Evolutionary conservation across 2,113 vertebrate genomes (phyloP).

Genomic region (Lepisosteus oculatus): DNA sequence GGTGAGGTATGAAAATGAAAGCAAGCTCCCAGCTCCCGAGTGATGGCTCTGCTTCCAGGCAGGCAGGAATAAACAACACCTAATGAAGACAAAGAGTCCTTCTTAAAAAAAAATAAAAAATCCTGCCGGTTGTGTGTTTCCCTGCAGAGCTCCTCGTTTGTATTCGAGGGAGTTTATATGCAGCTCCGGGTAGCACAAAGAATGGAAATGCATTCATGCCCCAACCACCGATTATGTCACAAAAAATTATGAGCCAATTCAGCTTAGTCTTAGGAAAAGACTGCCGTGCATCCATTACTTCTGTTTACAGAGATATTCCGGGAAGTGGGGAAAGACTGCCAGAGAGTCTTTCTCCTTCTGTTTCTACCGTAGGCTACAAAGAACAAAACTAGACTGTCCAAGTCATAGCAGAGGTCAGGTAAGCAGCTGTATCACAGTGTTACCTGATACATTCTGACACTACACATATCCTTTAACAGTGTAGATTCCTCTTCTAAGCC

Average conservation of each 20-base stretch:
- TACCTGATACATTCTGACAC: too few relatives aligned
- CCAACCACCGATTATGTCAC: neutral
- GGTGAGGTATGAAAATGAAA: too few relatives aligned
- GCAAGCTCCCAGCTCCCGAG: too few relatives aligned
- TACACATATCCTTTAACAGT: too few relatives aligned
- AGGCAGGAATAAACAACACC: neutral
- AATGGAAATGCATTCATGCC: slow-evolving; percentile 1
- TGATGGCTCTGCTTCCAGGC: neutral
- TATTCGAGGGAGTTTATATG: neutral
- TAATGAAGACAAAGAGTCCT: slow-evolving; percentile 2
- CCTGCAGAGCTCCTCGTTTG: neutral
- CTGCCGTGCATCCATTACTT: neutral
- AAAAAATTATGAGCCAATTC: slow-evolving; percentile 1
- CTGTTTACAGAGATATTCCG: neutral
- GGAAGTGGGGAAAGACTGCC: neutral
- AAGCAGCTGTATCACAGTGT: too few relatives aligned
- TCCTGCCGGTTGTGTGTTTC: neutral
- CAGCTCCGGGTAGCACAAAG: neutral
- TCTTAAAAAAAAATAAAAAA: neutral
- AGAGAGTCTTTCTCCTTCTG: too few relatives aligned
- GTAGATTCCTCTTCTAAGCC: too few relatives aligned
- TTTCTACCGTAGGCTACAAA: too few relatives aligned
- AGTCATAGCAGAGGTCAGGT: too few relatives aligned
- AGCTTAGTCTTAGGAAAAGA: neutral
- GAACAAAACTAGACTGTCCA: too few relatives aligned